A percentile compares a stretch with the other conserved stretches of the same genome.
These are phyloP conservation scores for Charina bottae DNA, from an alignment of 2,113 vertebrate species.

Conservation along the genomic window DNA sequence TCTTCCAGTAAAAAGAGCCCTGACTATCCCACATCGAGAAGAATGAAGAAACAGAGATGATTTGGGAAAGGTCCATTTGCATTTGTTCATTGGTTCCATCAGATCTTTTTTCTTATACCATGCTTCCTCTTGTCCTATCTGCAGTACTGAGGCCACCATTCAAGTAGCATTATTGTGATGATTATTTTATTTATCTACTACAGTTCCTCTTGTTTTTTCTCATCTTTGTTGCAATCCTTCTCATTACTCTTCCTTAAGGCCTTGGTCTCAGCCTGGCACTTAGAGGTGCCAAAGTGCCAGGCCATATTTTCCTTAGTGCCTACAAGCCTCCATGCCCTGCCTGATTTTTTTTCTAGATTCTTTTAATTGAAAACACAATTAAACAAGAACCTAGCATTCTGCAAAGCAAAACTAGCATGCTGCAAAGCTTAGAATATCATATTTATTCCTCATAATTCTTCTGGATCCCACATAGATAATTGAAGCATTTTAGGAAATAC, in stretches of 20 bases:
- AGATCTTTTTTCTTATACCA: neutral
- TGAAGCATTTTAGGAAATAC: too few species aligned
- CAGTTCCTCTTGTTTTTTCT: neutral
- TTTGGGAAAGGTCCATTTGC: neutral
- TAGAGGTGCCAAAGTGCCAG: too few species aligned
- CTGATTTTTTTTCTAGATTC: too few species aligned
- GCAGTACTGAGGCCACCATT: neutral
- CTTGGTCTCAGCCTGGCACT: too few species aligned
- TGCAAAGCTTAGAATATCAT: too few species aligned
- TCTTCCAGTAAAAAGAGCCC: neutral
- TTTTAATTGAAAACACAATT: too few species aligned
- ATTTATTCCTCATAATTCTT: too few species aligned
- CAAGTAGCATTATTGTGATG: neutral
- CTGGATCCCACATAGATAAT: too few species aligned
- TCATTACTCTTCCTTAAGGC: neutral
- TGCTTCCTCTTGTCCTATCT: neutral
- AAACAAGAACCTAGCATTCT: too few species aligned
- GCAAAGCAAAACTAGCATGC: too few species aligned
- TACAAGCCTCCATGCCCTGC: too few species aligned
- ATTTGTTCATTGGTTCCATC: neutral
- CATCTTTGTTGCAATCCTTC: neutral
- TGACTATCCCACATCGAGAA: neutral
- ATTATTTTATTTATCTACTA: neutral
- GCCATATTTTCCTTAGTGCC: too few species aligned
- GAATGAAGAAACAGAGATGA: neutral